Percentiles rank a stretch among this genome's conserved stretches.
phyloP scores from a whole-genome alignment of 2,113 vertebrate genomes.

The Sakesphorus luctuosus region DNA sequence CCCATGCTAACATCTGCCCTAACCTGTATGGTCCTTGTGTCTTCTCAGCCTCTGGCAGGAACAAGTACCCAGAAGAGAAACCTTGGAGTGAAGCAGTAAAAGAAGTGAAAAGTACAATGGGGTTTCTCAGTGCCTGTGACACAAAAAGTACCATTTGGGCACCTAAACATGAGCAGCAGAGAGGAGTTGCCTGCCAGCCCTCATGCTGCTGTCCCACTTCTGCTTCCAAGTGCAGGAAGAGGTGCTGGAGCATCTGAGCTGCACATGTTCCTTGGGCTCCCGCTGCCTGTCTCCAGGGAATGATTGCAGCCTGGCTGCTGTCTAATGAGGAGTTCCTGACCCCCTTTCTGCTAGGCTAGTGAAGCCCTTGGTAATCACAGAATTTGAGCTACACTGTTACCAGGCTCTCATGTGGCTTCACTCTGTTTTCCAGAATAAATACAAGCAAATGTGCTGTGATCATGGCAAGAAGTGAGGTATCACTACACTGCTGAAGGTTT shows the following conservation, averaged over 20 bases:
- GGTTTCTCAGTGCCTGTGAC: neutral
- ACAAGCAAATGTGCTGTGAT: neutral
- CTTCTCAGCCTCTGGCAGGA: neutral
- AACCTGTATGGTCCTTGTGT: neutral
- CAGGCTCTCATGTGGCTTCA: neutral
- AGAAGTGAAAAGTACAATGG: neutral
- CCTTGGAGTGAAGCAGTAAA: neutral
- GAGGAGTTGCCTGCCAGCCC: neutral
- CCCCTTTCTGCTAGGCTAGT: neutral
- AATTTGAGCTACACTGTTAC: neutral
- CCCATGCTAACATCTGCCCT: fast-evolving
- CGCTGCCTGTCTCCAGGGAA: neutral
- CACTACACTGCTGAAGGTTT: neutral
- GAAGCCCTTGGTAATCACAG: neutral
- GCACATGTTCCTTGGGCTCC: neutral
- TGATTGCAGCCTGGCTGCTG: neutral
- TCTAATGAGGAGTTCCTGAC: neutral
- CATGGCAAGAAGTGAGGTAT: neutral
- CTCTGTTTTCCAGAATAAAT: neutral
- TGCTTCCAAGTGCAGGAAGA: neutral
- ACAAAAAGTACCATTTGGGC: neutral
- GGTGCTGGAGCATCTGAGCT: neutral
- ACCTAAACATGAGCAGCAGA: neutral
- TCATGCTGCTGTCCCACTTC: neutral
- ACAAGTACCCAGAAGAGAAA: neutral